Percentiles rank a stretch among this genome's conserved stretches.
These are phyloP conservation scores for Triplophysa tibetana DNA, from an alignment of 2,113 vertebrate species.

Conservation along the genomic window DNA sequence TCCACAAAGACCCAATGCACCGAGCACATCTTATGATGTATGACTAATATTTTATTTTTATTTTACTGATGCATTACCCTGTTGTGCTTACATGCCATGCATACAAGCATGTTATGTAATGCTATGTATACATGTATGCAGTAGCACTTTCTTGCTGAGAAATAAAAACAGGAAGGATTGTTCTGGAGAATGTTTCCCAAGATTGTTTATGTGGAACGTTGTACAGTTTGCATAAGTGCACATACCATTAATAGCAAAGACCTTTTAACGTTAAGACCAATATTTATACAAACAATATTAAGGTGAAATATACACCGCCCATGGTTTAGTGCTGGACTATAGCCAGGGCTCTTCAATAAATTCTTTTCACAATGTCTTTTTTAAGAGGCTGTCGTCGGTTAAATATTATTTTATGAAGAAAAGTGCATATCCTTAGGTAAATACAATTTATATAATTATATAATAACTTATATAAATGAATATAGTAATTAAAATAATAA, in stretches of 20 bases:
- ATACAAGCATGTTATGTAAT: neutral
- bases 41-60: neutral
- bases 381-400: no score
- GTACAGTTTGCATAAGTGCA: constrained; percentile 41
- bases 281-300: neutral
- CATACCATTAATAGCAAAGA: constrained; percentile 44
- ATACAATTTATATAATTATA: no score
- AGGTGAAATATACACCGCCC: no score
- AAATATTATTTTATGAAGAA: no score
- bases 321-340: no score
- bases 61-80: no score
- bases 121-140: neutral
- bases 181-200: constrained; percentile 10
- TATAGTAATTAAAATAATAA: no score
- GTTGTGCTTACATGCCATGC: no score
- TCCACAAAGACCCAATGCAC: neutral
- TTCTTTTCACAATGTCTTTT: no score
- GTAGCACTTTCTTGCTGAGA: neutral
- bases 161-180: neutral
- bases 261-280: neutral
- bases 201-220: constrained; percentile 32
- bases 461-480: no score
- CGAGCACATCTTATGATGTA: neutral
- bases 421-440: no score
- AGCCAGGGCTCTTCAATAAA: no score